Base-by-base conservation (phyloP, 2,113 vertebrate genomes). In the Poecile atricapillus region DNA sequence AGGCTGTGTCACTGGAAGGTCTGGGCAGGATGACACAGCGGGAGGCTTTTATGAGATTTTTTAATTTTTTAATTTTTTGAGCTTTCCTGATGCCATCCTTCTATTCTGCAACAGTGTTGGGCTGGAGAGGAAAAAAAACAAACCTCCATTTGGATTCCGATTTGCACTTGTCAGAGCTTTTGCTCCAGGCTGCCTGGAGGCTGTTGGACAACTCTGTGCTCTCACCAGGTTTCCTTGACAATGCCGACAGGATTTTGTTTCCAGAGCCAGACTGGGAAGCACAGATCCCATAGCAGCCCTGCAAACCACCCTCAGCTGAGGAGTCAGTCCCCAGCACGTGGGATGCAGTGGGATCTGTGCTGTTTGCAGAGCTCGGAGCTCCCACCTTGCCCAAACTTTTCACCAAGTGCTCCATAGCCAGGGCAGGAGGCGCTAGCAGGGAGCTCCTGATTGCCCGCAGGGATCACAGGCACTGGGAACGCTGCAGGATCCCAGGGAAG, bases 151-250 rank as follows among this genome's bases (percentile, higher is more conserved):
- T 85, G 43, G 50, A 76, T 90, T 73, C 23, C 1, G 64, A 43
- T 90, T 92, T 84, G 64, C 80, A 84, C 83, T 77, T 83, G 83
- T 92, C 94, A 67, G 79, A 93, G 83, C 83, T 86, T 83, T 93
- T 84, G 83, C 95, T 94, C 52, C 91, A 82, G 95, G 95, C 96
- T 94, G 80, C 94, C 95, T 89, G 73, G 63, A 94, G 95, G 93
- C 93, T 89, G 91, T 62, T 89, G 93, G 95, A 80, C 80, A 94
- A 56, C 73, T 86, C 86, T 49, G 80, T 0, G 0, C 60, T 86
- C 68, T 74, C 86, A 81, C 76, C 86, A 56, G 46, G 83, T 87
- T 93, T 95, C 69, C 83, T 27, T 96, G 93, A 92, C 68, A 63
- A 75, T 92, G 44, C 76, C 60, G 28, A 9, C 69, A 83, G 79